phyloP scores from a whole-genome alignment of 1,140 invertebrate genomes.

The Brachionus asplanchnoidis region DNA sequence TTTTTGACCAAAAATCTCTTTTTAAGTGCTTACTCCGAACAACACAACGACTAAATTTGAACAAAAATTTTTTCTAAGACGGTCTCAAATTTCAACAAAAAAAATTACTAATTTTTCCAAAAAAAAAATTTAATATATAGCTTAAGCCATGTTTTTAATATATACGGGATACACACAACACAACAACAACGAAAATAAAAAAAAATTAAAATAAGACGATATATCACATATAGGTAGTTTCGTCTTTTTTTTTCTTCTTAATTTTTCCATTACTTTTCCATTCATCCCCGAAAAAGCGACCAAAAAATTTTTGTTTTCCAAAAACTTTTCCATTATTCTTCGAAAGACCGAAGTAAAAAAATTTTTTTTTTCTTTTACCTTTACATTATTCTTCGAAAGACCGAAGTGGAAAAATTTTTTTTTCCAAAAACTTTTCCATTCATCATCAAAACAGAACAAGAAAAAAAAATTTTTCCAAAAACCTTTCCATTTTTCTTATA shows the following conservation, averaged over 20 bases:
- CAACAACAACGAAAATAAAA: not conserved
- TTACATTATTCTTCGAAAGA: no score
- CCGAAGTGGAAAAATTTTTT: no score
- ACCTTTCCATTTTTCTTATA: no score
- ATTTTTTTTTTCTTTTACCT: no score
- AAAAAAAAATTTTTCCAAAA: no score
- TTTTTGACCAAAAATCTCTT: slow-evolving; percentile 29
- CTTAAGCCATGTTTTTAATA: slow-evolving; percentile 7
- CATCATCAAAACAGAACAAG: no score
- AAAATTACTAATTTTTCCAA: slow-evolving; percentile 14
- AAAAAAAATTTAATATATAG: slow-evolving; percentile 11
- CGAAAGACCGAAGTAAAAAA: no score
- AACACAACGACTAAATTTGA: not conserved
- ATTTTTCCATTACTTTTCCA: not conserved
- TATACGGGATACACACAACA: not conserved
- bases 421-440: no score
- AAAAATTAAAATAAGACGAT: not conserved
- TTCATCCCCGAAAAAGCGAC: no score
- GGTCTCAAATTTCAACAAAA: slow-evolving; percentile 26
- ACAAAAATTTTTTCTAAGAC: not conserved
- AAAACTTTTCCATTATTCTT: no score
- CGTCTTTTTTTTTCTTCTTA: not conserved
- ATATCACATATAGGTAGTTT: slow-evolving; percentile 18
- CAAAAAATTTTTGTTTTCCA: no score
- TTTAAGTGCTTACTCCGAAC: slow-evolving; percentile 17